Percentiles rank a stretch among this genome's conserved stretches.
Conservation (phyloP, 2,113 vertebrate genomes). For the Ceyx margarethae region DNA sequence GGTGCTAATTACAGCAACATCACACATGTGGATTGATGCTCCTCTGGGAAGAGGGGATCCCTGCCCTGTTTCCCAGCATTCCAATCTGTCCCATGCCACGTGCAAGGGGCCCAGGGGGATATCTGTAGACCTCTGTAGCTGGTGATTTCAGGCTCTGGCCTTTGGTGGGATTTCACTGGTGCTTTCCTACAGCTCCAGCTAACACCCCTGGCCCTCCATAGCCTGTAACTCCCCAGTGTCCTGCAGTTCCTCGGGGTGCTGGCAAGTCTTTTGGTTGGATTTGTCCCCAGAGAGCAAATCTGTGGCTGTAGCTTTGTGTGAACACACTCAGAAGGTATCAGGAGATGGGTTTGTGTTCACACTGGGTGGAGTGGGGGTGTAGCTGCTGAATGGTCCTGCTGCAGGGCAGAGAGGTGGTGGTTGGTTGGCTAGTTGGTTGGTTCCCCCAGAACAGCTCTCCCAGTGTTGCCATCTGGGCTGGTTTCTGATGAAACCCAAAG, state of each 20-base stretch:
- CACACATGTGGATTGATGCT: not conserved
- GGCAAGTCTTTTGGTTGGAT: not conserved
- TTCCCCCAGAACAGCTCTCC: not conserved
- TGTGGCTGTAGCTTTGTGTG: not conserved
- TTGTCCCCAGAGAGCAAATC: not conserved
- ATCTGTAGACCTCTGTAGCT: not conserved
- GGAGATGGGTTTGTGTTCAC: not conserved
- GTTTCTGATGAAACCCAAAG: not conserved
- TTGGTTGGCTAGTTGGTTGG: too few relatives aligned
- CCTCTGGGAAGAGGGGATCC: conserved; percentile 1
- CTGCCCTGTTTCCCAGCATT: not conserved
- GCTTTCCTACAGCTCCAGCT: not conserved
- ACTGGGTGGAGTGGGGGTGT: not conserved
- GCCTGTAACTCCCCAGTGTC: fast-evolving
- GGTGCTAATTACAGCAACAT: conserved; percentile 26
- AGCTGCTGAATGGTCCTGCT: not conserved
- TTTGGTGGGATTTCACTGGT: not conserved
- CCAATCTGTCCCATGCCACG: fast-evolving
- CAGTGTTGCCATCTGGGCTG: not conserved
- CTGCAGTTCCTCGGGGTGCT: not conserved
- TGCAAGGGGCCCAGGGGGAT: fast-evolving
- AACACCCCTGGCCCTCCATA: not conserved
- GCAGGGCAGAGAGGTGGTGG: not conserved
- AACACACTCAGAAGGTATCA: not conserved
- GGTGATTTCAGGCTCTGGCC: fast-evolving